These are phyloP conservation scores for Cynoglossus semilaevis DNA, from an alignment of 2,113 vertebrate genomes.

Conservation along the genomic window DNA sequence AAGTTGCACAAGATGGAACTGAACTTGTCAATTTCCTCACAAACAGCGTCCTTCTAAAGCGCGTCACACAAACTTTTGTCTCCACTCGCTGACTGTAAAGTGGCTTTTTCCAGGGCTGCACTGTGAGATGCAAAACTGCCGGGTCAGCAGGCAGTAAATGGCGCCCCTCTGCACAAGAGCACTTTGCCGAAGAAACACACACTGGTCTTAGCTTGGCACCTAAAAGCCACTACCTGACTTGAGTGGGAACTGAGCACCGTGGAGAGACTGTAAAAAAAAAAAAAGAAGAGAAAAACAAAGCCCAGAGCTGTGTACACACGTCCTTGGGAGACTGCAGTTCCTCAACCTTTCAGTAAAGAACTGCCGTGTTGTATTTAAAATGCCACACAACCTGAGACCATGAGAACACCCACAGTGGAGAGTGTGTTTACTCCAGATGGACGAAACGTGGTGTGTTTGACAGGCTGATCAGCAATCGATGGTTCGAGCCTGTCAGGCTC, in stretches of 20 bases:
- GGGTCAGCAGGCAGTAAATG: slow-evolving; percentile 75
- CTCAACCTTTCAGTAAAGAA: background rate
- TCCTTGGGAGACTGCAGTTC: background rate
- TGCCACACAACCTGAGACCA: slow-evolving; percentile 15
- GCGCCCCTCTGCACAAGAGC: slow-evolving; percentile 68
- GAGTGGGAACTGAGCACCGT: slow-evolving; percentile 45
- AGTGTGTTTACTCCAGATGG: slow-evolving; percentile 48
- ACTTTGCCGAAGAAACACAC: slow-evolving; percentile 63
- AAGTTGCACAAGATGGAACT: no score
- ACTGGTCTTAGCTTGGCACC: slow-evolving; percentile 26
- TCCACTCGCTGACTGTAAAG: slow-evolving; percentile 60
- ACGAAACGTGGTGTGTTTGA: slow-evolving; percentile 41
- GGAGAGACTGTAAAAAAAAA: slow-evolving; percentile 41
- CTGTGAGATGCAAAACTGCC: slow-evolving; percentile 61
- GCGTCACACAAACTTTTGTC: slow-evolving; percentile 49
- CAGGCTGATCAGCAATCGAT: slow-evolving; percentile 50
- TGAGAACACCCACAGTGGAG: slow-evolving; percentile 11
- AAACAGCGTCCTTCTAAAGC: slow-evolving; percentile 33
- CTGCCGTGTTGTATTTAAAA: slow-evolving; percentile 40
- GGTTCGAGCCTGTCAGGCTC: slow-evolving; percentile 30
- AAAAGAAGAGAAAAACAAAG: no score
- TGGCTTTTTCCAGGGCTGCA: slow-evolving; percentile 57
- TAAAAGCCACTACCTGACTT: slow-evolving; percentile 48
- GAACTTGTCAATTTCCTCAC: background rate
- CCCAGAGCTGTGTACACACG: no score